Conservation (phyloP, 1,140 invertebrate genomes). For the Hylaeus volcanicus region DNA sequence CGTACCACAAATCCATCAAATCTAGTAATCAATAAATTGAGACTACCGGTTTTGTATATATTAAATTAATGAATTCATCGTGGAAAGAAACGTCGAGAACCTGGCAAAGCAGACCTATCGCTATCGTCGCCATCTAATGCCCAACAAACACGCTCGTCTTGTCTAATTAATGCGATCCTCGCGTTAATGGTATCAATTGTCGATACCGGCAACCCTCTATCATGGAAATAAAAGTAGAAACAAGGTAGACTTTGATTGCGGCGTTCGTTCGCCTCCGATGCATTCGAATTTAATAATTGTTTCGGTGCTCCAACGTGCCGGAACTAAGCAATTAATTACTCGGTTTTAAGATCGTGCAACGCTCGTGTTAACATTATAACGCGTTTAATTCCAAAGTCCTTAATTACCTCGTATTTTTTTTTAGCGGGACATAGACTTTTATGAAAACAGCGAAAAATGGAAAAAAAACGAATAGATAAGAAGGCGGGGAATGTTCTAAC, state of each 20-base stretch:
- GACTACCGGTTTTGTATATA: too few species aligned
- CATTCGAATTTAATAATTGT: conserved; percentile 46
- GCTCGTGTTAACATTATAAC: conserved; percentile 21
- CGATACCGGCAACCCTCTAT: not conserved
- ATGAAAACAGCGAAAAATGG: too few species aligned
- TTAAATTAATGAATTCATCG: too few species aligned
- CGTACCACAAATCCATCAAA: too few species aligned
- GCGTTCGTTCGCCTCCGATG: conserved; percentile 1
- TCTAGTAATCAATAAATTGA: too few species aligned
- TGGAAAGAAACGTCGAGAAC: too few species aligned
- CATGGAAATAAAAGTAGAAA: not conserved
- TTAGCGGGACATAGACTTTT: too few species aligned
- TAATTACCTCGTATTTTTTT: conserved; percentile 22
- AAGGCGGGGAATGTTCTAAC: too few species aligned
- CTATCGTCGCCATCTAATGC: too few species aligned
- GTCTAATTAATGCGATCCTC: not conserved
- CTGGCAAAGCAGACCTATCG: too few species aligned
- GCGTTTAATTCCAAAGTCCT: conserved; percentile 11
- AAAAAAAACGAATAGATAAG: too few species aligned
- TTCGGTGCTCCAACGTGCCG: conserved; percentile 3
- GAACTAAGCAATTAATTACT: conserved; percentile 41
- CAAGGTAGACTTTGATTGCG: not conserved
- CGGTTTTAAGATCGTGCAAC: not conserved
- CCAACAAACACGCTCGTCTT: too few species aligned
- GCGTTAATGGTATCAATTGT: not conserved